Conservation (phyloP, 2,113 vertebrate genomes). For the Delphinus delphis region DNA sequence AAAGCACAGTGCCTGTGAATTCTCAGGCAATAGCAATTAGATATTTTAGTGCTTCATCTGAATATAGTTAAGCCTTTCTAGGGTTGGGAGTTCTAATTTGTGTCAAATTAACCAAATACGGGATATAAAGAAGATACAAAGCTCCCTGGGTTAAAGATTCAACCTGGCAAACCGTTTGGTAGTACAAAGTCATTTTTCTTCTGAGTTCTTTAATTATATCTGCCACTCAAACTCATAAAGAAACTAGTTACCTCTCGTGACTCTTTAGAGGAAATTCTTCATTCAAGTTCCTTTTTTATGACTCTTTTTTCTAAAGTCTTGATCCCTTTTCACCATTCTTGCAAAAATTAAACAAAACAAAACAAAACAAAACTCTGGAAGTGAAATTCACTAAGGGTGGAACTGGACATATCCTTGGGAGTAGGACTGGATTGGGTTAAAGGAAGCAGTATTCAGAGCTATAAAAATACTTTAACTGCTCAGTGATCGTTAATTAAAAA, state of each 20-base stretch:
- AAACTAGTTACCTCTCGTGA: neutral
- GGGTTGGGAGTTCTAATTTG: neutral
- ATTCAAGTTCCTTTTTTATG: neutral
- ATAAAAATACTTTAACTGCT: neutral
- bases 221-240: neutral
- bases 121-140: neutral
- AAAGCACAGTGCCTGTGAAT: neutral
- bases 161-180: neutral
- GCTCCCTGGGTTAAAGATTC: neutral
- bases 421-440: neutral
- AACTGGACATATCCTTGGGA: neutral
- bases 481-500: neutral
- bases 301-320: neutral
- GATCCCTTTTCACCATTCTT: neutral
- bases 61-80: neutral
- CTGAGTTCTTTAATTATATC: neutral
- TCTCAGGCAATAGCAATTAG: neutral
- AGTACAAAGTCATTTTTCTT: neutral
- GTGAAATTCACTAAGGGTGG: neutral
- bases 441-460: neutral
- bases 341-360: neutral
- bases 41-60: neutral
- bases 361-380: neutral
- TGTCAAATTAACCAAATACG: neutral
- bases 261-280: neutral